Base-by-base conservation (phyloP, 2,797 vertebrate species). In the Circus cinereus region DNA sequence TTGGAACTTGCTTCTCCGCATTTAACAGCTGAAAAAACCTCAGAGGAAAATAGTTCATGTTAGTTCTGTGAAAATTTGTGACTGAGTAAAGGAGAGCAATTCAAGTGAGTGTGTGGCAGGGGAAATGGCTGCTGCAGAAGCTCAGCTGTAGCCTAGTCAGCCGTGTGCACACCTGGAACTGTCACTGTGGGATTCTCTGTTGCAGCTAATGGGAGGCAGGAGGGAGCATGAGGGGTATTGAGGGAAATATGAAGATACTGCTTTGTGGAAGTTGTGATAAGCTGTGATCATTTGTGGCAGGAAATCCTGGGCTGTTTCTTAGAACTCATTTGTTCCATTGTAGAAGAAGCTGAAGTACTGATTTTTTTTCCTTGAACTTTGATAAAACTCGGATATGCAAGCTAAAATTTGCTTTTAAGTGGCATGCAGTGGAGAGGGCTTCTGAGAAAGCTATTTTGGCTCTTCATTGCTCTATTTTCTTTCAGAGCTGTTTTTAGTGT, bases 151-250 rank as follows among this genome's bases (percentile, higher is more conserved):
- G 45, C 17, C 57, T 43, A 70, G 38, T 29, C 0, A 0, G 50
- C 56, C 6, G 11, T 29, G 60, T 7, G 79, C 23, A 26, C 60
- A 2, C 23, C 40, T 59, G 83, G 68, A 68, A 2, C 59, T 2
- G 1, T 54, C 21, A 0, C 18, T 0, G 34, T 0, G 0, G 30
- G 23, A 11, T 29, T 36, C 64, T 32, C 15, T 16, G 34, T 26
- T 8, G 5, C 32, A 30, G 56, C 29, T 19, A 1, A 7, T 8
- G 30, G 23, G 43, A 62, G 23, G 9, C 30, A 24, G 9, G 19
- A 65, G 36, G 16, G 17, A 85, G 0, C 45, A 5, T 38, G 10
- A 3, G 20, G 2, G 1, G 2, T 18, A 2, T 12, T 1, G 50
- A 47, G n/a, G 30, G 74, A 29, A 67, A 43, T 1, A 0, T 2